Evolutionary conservation across 1,140 invertebrate genomes (phyloP).

Genomic region (Achroia grisella): DNA sequence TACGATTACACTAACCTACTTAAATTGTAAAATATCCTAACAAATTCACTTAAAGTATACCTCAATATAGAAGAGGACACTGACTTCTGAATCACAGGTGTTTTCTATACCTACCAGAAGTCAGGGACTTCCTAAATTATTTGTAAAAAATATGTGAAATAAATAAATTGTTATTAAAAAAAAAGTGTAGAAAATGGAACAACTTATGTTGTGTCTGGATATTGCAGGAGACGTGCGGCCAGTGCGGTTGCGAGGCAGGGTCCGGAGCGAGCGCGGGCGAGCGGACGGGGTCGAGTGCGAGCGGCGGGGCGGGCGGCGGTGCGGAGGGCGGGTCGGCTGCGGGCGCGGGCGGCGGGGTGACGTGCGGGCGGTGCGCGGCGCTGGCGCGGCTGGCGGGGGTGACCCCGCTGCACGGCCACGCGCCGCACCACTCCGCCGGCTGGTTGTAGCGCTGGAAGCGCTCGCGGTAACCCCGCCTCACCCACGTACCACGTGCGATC

Average conservation of each 20-base stretch:
- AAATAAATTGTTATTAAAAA: too few species aligned
- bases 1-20: too few species aligned
- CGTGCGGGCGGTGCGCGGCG: constrained; percentile 47
- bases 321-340: constrained; percentile 3
- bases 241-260: constrained; percentile 15
- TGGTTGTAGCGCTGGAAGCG: constrained; percentile 54
- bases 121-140: too few species aligned
- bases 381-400: constrained; percentile 55
- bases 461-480: too few species aligned
- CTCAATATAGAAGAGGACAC: too few species aligned
- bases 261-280: constrained; percentile 11
- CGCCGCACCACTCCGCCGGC: constrained; percentile 60
- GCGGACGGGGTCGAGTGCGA: constrained; percentile 10
- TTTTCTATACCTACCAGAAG: too few species aligned
- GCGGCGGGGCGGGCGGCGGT: constrained; percentile 4
- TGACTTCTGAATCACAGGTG: too few species aligned
- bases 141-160: too few species aligned
- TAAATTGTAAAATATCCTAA: too few species aligned
- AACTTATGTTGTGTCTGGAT: background rate
- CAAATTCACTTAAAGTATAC: too few species aligned
- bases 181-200: too few species aligned
- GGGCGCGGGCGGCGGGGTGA: constrained; percentile 6
- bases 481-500: background rate
- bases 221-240: constrained; percentile 9
- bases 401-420: constrained; percentile 61